These are phyloP conservation scores for Xestia rhomboidea DNA, from an alignment of 2,888 invertebrate species.

Conservation along the genomic window DNA sequence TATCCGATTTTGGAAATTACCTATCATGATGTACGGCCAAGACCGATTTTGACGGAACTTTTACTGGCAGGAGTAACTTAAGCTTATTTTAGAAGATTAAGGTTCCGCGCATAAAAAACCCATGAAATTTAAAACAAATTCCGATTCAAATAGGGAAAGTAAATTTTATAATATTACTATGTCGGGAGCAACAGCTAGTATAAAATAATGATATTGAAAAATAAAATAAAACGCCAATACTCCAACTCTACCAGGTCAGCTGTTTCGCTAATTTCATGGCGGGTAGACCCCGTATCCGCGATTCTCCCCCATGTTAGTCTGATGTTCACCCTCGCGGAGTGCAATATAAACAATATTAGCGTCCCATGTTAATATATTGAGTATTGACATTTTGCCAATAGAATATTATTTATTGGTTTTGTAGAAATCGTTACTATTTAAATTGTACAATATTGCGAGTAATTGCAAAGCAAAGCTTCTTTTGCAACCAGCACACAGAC, in stretches of 20 bases:
- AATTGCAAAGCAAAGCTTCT: neutral
- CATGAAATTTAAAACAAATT: too few species aligned
- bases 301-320: slow-evolving; percentile 34
- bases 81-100: too few species aligned
- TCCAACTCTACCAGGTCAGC: slow-evolving; percentile 42
- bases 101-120: too few species aligned
- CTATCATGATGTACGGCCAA: neutral
- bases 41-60: too few species aligned
- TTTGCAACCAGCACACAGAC: too few species aligned
- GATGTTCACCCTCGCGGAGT: slow-evolving; percentile 36
- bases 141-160: too few species aligned
- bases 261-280: slow-evolving; percentile 30
- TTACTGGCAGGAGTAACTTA: too few species aligned
- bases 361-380: slow-evolving; percentile 35
- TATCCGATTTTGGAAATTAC: neutral
- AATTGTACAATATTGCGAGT: neutral
- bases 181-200: too few species aligned
- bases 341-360: slow-evolving; percentile 60
- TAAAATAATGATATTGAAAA: too few species aligned
- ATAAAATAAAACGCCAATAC: neutral
- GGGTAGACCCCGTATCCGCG: slow-evolving; percentile 28
- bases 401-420: slow-evolving; percentile 1
- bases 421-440: neutral
- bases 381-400: slow-evolving; percentile 42
- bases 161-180: too few species aligned